phyloP scores from a whole-genome alignment of 2,113 vertebrate genomes.

The Oncorhynchus tshawytscha region DNA sequence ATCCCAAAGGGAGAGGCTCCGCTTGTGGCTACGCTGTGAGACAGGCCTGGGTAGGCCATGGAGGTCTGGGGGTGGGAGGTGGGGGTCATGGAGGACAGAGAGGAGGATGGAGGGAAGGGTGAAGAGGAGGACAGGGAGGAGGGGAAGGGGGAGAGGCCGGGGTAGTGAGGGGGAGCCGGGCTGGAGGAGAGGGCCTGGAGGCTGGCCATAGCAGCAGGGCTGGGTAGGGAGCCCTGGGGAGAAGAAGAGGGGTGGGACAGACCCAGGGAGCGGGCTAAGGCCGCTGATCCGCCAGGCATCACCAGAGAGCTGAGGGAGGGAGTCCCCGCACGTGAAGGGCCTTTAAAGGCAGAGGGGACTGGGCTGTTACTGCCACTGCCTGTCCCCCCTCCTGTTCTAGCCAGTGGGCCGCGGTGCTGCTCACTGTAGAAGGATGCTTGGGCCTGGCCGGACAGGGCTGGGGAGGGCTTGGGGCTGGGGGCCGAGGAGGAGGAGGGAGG shows the following conservation, averaged over 20 bases:
- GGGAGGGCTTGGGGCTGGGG: conserved; percentile 69
- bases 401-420: conserved; percentile 62
- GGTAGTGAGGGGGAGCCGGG: conserved; percentile 70
- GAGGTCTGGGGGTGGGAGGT: conserved; percentile 61
- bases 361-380: conserved; percentile 80
- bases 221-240: conserved; percentile 79
- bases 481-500: conserved; percentile 72
- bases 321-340: conserved; percentile 79
- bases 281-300: conserved; percentile 70
- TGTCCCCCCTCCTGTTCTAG: conserved; percentile 52
- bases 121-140: conserved; percentile 73
- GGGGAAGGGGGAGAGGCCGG: conserved; percentile 83
- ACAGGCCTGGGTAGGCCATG: conserved; percentile 76
- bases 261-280: conserved; percentile 73
- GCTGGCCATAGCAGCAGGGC: conserved; percentile 58
- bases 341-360: conserved; percentile 89
- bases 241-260: conserved; percentile 77
- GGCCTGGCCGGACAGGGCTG: conserved; percentile 40
- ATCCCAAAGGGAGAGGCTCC: conserved; percentile 81
- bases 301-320: conserved; percentile 80
- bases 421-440: conserved; percentile 66
- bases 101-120: conserved; percentile 60
- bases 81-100: conserved; percentile 53
- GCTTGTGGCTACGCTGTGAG: conserved; percentile 64
- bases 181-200: conserved; percentile 68